Base-by-base conservation (phyloP, 2,113 vertebrate genomes). In the Phasianus colchicus region DNA sequence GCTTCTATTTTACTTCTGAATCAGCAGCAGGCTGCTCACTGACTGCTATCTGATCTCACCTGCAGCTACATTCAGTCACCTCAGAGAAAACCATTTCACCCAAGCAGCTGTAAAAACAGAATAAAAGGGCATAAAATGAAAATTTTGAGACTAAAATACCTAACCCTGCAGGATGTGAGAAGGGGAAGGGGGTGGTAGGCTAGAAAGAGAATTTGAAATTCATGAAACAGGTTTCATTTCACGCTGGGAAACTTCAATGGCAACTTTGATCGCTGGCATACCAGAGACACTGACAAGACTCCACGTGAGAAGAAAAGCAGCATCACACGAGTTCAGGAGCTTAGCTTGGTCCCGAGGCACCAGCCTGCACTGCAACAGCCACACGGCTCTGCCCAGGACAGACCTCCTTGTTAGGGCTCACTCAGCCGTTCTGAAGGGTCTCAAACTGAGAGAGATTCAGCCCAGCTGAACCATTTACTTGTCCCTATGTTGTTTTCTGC, bases 261-360 rank as follows among this genome's bases (percentile, higher is more conserved):
- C 42, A 38, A 25, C 81, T 95, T 92, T 92, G 92, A 96, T 91
- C 86, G 87, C 40, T 34, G 74, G 13, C 7, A 69, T 89, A 89
- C 76, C 86, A 73, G 63, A 93, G 67, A 38, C 0, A 0, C 86
- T 70, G 80, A 86, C 48, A 42, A 72, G 73, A 54, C 57, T 88
- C 72, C 32, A 29, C 4, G 8, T 0, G 5, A 79, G 70, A 18
- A 72, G 60, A 88, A 85, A 77, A 89, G 81, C 63, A 88, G 70
- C 47, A 75, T 3, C 36, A 48, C 34, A 43, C 0, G 0, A 65
- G 27, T 4, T 76, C 57, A 84, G 80, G n/a, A 36, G 36, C 48
- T 82, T 25, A 45, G 47, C 32, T 29, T 18, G 66, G 74, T 57
- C 69, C 88, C 1, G 64, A 80, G 72, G 55, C 0, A 1, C 42